These are phyloP conservation scores for Clostera curtula DNA, from an alignment of 2,888 invertebrate species.

Conservation along the genomic window DNA sequence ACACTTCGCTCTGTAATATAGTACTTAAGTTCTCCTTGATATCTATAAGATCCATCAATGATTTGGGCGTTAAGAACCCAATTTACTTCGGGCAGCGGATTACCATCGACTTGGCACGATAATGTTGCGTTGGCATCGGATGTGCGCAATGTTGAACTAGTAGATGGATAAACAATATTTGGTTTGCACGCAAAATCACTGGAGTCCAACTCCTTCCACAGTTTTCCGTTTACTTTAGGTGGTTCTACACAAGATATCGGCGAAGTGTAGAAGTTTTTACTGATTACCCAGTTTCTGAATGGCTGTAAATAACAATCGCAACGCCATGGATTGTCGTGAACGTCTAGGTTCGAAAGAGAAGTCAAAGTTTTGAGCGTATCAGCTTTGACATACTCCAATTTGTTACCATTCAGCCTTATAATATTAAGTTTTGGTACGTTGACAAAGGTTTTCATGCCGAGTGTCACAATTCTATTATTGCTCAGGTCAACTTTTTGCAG, in stretches of 20 bases:
- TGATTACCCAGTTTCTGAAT: constrained; percentile 85
- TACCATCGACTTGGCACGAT: constrained; percentile 83
- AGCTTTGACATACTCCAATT: constrained; percentile 78
- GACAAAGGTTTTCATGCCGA: constrained; percentile 82
- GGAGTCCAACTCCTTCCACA: constrained; percentile 82
- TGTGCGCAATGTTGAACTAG: constrained; percentile 75
- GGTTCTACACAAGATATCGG: constrained; percentile 85
- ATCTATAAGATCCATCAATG: constrained; percentile 70
- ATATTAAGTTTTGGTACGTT: constrained; percentile 80
- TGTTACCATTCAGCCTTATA: constrained; percentile 83
- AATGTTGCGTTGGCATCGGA: constrained; percentile 81
- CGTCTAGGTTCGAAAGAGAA: constrained; percentile 81
- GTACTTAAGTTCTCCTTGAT: constrained; percentile 68
- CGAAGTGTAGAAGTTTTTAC: constrained; percentile 82
- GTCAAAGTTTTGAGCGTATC: constrained; percentile 79
- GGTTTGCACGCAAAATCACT: constrained; percentile 90
- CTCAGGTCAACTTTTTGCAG: constrained; percentile 86
- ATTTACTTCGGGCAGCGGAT: constrained; percentile 83
- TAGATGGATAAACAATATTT: constrained; percentile 79
- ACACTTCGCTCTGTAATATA: constrained; percentile 39
- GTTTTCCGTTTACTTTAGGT: constrained; percentile 76
- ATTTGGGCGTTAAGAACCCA: constrained; percentile 82
- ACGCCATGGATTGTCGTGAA: constrained; percentile 90
- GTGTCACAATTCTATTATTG: constrained; percentile 80
- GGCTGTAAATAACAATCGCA: constrained; percentile 89